Evolutionary conservation across 2,888 invertebrate genomes (phyloP).

Genomic region (Parelbella ahira): DNA sequence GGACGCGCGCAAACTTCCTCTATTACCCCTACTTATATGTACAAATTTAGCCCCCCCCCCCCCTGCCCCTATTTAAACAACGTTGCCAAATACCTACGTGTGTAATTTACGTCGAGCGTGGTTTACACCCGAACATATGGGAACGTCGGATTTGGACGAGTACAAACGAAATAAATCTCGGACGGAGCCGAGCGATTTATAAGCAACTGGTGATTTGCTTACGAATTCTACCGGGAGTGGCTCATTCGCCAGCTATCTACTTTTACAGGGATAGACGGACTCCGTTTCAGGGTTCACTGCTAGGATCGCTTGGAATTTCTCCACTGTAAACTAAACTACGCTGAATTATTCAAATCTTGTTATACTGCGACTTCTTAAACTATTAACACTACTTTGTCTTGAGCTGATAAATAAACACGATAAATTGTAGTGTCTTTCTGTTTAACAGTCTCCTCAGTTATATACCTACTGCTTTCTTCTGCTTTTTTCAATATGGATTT

Average conservation of each 20-base stretch:
- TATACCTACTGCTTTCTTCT: no score
- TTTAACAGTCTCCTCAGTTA: no score
- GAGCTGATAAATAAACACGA: not conserved
- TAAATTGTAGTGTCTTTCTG: not conserved
- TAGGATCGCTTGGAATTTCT: conserved; percentile 10
- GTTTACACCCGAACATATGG: conserved; percentile 50
- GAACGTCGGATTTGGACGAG: conserved; percentile 36
- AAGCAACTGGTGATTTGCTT: conserved; percentile 67
- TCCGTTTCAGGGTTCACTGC: conserved; percentile 6
- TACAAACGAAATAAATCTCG: conserved; percentile 59
- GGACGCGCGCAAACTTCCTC: conserved; percentile 56
- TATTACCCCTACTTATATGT: conserved; percentile 63
- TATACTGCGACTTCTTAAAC: conserved; percentile 3
- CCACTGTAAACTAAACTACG: conserved; percentile 15
- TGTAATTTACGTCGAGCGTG: conserved; percentile 62
- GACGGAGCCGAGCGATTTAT: conserved; percentile 60
- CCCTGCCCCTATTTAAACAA: conserved; percentile 60
- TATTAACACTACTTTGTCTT: not conserved
- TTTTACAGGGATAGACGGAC: conserved; percentile 16
- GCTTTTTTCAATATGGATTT: no score
- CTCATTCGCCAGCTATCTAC: conserved; percentile 32
- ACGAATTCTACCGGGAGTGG: conserved; percentile 56
- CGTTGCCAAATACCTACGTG: conserved; percentile 57
- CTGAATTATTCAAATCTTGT: conserved; percentile 15
- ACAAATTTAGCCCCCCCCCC: conserved; percentile 57